Percentiles rank a stretch among this genome's conserved stretches.
phyloP scores from a whole-genome alignment of 1,140 invertebrate species.

The Cyphomyrmex costatus region DNA sequence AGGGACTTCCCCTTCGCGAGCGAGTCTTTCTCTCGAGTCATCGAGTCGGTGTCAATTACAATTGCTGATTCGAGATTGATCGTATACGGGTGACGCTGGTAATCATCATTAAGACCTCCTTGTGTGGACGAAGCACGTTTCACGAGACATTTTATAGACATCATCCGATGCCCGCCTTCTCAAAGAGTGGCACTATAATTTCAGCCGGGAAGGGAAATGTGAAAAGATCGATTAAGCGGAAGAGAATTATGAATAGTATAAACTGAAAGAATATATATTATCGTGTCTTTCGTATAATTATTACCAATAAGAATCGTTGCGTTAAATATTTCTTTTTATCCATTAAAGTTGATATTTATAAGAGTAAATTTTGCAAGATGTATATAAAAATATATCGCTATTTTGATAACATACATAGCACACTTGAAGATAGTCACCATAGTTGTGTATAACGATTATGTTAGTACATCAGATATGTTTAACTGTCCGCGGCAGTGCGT shows the following conservation, averaged over 20 bases:
- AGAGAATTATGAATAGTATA: slow-evolving; percentile 25
- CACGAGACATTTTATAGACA: slow-evolving; percentile 61
- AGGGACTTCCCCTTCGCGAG: not conserved
- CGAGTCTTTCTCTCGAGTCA: slow-evolving; percentile 29
- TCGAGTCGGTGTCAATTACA: slow-evolving; percentile 75
- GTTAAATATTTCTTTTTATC: not conserved
- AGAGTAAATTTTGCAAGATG: not conserved
- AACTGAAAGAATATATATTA: not conserved
- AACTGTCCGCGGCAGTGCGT: slow-evolving; percentile 20
- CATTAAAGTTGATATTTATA: not conserved
- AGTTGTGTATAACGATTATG: slow-evolving; percentile 9
- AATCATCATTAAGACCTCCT: slow-evolving; percentile 37
- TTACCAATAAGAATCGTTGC: not conserved
- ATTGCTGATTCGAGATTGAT: slow-evolving; percentile 71
- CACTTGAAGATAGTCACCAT: too few species aligned
- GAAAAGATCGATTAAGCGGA: slow-evolving; percentile 62
- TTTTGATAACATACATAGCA: not conserved
- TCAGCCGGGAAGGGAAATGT: slow-evolving; percentile 57
- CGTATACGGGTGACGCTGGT: slow-evolving; percentile 72
- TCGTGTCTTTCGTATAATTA: not conserved
- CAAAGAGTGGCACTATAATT: slow-evolving; percentile 67
- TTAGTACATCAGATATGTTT: slow-evolving; percentile 2
- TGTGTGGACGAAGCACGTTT: slow-evolving; percentile 21
- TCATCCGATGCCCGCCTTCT: slow-evolving; percentile 63
- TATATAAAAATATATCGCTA: not conserved